These are phyloP conservation scores for Nannobrachium achirus DNA, from an alignment of 2,113 vertebrate genomes.

Conservation along the genomic window DNA sequence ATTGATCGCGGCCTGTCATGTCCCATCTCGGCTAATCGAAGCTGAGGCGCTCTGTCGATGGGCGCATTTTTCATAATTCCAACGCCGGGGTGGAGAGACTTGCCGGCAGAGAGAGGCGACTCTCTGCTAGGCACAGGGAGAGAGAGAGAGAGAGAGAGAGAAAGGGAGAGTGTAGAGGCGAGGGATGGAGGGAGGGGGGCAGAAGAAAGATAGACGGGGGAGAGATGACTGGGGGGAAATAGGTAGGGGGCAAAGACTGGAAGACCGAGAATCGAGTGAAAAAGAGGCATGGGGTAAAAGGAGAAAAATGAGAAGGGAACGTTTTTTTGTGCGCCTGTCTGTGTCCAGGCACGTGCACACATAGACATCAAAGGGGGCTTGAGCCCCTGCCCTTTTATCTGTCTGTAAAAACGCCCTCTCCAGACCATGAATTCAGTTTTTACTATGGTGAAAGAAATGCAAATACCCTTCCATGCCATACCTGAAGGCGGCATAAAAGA, in stretches of 20 bases:
- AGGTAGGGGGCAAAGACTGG: conserved; percentile 81
- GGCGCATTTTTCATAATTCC: conserved; percentile 99
- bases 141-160: conserved; percentile 29
- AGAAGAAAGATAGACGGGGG: conserved; percentile 76
- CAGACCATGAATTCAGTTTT: too few relatives aligned
- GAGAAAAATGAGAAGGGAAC: conserved; percentile 35
- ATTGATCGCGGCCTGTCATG: conserved; percentile 99
- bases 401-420: too few relatives aligned
- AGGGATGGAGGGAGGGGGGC: conserved; percentile 42
- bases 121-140: conserved; percentile 78
- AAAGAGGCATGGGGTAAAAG: conserved; percentile 78
- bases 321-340: not conserved
- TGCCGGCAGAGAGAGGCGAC: conserved; percentile 84
- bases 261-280: conserved; percentile 81
- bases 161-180: conserved; percentile 42
- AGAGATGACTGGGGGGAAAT: conserved; percentile 77
- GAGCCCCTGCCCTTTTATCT: too few relatives aligned
- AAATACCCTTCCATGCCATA: too few relatives aligned
- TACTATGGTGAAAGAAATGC: too few relatives aligned
- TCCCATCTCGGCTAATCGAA: conserved; percentile 99
- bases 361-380: too few relatives aligned
- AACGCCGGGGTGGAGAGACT: conserved; percentile 84
- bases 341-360: too few relatives aligned
- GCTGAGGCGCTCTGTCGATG: conserved; percentile 98
- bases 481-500: too few relatives aligned